phyloP scores from a whole-genome alignment of 2,113 vertebrate species.

The Antigone vipio region DNA sequence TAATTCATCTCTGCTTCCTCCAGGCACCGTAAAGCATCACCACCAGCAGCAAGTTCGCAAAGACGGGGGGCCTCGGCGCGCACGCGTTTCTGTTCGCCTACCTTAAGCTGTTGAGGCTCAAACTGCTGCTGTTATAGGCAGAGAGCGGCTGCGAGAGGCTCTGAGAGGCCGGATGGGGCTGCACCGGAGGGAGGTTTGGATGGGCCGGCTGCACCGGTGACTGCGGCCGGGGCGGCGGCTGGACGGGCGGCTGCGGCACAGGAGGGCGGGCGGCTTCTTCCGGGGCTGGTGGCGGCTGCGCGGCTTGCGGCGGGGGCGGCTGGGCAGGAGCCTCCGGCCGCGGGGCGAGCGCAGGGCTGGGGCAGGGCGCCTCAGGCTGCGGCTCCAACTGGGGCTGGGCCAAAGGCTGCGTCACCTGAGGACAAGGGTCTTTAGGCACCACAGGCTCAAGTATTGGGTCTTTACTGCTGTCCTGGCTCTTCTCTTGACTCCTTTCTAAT shows the following conservation, averaged over 20 bases:
- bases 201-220: slow-evolving; percentile 79
- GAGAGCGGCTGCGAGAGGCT: slow-evolving; percentile 81
- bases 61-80: fast-evolving
- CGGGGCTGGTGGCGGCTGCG: slow-evolving; percentile 71
- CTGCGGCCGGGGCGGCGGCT: slow-evolving; percentile 72
- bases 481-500: slow-evolving; percentile 97
- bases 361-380: slow-evolving; percentile 61
- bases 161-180: slow-evolving; percentile 80
- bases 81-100: background rate
- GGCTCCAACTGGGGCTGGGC: slow-evolving; percentile 57
- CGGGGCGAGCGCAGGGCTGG: slow-evolving; percentile 55
- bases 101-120: slow-evolving; percentile 94
- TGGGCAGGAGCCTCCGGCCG: slow-evolving; percentile 49
- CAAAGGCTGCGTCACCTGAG: slow-evolving; percentile 57
- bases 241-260: slow-evolving; percentile 50
- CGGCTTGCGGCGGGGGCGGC: slow-evolving; percentile 50
- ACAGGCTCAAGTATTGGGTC: slow-evolving; percentile 77
- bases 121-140: slow-evolving; percentile 86
- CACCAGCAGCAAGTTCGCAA: background rate
- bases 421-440: slow-evolving; percentile 76
- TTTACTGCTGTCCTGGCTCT: slow-evolving; percentile 89
- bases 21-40: background rate
- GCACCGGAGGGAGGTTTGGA: slow-evolving; percentile 71
- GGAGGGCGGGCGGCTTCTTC: slow-evolving; percentile 73
- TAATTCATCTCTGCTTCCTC: background rate